Evolutionary conservation across 2,888 invertebrate genomes (phyloP), one percentile per base, ranked within the genome.

Genomic region (Acholoe squamosa): DNA sequence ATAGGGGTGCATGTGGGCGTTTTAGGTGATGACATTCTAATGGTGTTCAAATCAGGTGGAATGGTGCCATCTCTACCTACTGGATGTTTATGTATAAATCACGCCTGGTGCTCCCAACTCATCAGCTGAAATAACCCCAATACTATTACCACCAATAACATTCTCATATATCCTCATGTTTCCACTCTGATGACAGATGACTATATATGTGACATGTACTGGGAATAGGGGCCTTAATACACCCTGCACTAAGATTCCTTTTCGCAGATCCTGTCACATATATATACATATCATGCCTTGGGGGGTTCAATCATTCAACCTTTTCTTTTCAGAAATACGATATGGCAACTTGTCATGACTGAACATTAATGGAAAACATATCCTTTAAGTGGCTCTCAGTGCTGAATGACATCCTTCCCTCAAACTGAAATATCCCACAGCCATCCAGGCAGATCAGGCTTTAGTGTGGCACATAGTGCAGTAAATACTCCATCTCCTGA

Each of bases 21-120:
- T 71, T 61, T 28, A 71, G 25, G 28, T 71, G 71, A 71, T 71
- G 71, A 71, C 71, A 28, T n/a, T 28, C 71, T 71, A 71, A 71
- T 71, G 71, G 71, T 14, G 31, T 25, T 14, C 3, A 16, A 28
- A 71, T 71, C 28, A 71, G 31, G n/a, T 28, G 25, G 28, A 71
- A 28, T 3, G 31, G 22, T 3, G n/a, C 22, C n/a, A 61, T 61
- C 3, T n/a, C 19, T 19, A 61, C 22, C 22, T 61, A 61, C 61
- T 43, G 43, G 43, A 43, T 3, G 43, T 43, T 7, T 43, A 43
- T 10, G 43, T 19, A 61, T 61, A 61, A 3, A 61, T 61, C 61
- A 61, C n/a, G 19, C 61, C 61, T 61, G 61, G 1, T n/a, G 7
- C n/a, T 19, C n/a, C n/a, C 19, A 14, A n/a, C 19, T 61, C 61